These are phyloP conservation scores for Siphlonurus alternatus DNA, from an alignment of 2,888 invertebrate species.

Conservation along the genomic window DNA sequence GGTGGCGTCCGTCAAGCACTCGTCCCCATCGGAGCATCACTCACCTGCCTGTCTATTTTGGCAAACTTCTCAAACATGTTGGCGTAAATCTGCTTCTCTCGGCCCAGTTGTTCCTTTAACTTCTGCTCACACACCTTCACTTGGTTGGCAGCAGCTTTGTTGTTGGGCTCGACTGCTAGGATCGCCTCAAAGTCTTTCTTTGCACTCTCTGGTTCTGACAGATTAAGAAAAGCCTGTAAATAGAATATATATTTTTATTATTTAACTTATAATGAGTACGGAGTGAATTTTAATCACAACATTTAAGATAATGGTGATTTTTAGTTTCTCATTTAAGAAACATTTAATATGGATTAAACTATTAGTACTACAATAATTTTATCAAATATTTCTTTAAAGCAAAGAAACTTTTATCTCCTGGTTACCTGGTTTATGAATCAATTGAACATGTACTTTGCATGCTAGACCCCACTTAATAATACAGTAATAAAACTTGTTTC, in stretches of 20 bases:
- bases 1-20: too few species aligned
- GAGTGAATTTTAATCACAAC: not conserved
- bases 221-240: conserved; percentile 43
- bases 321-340: too few species aligned
- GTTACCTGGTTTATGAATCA: too few species aligned
- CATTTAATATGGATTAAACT: too few species aligned
- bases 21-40: not conserved
- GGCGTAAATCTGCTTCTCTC: conserved; percentile 75
- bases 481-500: too few species aligned
- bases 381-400: too few species aligned
- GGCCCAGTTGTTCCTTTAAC: conserved; percentile 55
- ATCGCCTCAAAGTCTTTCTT: conserved; percentile 60
- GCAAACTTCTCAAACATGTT: conserved; percentile 94
- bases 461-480: too few species aligned
- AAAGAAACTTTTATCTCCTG: too few species aligned
- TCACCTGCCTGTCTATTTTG: conserved; percentile 55
- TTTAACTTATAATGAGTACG: not conserved
- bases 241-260: conserved; percentile 3
- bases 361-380: too few species aligned
- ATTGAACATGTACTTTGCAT: too few species aligned
- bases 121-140: conserved; percentile 50
- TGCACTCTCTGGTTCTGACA: conserved; percentile 65
- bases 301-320: too few species aligned
- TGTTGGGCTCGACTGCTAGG: conserved; percentile 61
- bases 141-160: conserved; percentile 74